Evolutionary conservation across 2,113 vertebrate genomes (phyloP).

Genomic region (Ploceus nigricollis): DNA sequence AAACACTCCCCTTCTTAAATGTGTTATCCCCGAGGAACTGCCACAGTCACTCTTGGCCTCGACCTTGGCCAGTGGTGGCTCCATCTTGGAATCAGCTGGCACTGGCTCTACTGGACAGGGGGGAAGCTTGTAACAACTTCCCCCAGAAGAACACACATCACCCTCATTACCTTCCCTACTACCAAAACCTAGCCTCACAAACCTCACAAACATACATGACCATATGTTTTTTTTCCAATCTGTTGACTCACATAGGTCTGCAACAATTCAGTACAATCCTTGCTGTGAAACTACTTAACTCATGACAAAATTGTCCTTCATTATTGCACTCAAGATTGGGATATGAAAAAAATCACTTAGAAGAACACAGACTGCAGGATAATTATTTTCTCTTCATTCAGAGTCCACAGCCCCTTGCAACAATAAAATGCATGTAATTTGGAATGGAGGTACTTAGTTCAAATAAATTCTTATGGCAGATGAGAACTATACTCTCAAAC

Average conservation of each 20-base stretch:
- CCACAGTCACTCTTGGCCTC: background rate
- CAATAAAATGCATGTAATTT: background rate
- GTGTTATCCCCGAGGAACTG: background rate
- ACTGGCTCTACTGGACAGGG: background rate
- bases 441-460: background rate
- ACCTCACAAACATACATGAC: background rate
- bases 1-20: background rate
- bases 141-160: background rate
- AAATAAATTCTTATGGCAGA: background rate
- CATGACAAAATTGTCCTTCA: background rate
- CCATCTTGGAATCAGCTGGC: background rate
- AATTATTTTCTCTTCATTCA: background rate
- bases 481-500: background rate
- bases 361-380: background rate
- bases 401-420: background rate
- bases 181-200: background rate
- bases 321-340: background rate
- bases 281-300: background rate
- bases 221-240: background rate
- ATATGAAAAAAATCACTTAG: background rate
- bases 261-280: background rate
- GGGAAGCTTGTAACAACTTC: background rate
- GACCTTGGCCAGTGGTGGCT: background rate
- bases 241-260: background rate
- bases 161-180: background rate